Evolutionary conservation across 2,113 vertebrate species (phyloP).

Genomic region (Mirounga angustirostris): DNA sequence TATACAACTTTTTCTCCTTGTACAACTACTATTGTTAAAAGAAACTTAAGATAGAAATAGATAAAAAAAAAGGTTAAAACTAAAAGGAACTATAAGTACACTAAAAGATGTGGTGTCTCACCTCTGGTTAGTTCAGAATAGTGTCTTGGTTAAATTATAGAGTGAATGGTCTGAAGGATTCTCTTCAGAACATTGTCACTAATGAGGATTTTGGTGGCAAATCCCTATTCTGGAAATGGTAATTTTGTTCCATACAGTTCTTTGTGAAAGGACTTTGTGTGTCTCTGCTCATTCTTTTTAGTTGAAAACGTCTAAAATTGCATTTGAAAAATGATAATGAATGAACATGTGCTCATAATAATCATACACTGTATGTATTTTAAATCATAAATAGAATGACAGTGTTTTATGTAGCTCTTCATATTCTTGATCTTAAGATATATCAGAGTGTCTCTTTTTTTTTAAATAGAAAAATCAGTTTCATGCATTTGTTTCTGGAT

Average conservation of each 20-base stretch:
- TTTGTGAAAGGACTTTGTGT: constrained; percentile 47
- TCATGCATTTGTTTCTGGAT: constrained; percentile 1
- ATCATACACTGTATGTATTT: neutral
- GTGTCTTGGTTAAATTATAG: neutral
- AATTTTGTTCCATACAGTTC: constrained; percentile 23
- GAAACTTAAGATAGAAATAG: constrained; percentile 24
- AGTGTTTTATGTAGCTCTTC: neutral
- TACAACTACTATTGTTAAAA: neutral
- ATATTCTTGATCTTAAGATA: neutral
- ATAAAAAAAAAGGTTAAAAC: neutral
- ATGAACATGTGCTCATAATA: neutral
- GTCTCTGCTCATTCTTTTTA: neutral
- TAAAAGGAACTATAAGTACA: neutral
- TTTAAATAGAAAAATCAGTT: neutral
- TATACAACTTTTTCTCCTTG: neutral
- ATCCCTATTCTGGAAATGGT: constrained; percentile 31
- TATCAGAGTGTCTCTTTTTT: neutral
- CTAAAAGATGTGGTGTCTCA: neutral
- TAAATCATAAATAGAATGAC: neutral
- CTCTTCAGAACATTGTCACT: constrained; percentile 8
- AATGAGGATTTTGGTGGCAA: constrained; percentile 46
- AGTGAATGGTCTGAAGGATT: neutral
- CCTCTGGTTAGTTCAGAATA: neutral
- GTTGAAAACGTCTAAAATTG: constrained; percentile 2
- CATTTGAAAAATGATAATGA: constrained; percentile 38